These are phyloP conservation scores for Asteroscopus sphinx DNA, from an alignment of 2,888 invertebrate species.

Conservation along the genomic window DNA sequence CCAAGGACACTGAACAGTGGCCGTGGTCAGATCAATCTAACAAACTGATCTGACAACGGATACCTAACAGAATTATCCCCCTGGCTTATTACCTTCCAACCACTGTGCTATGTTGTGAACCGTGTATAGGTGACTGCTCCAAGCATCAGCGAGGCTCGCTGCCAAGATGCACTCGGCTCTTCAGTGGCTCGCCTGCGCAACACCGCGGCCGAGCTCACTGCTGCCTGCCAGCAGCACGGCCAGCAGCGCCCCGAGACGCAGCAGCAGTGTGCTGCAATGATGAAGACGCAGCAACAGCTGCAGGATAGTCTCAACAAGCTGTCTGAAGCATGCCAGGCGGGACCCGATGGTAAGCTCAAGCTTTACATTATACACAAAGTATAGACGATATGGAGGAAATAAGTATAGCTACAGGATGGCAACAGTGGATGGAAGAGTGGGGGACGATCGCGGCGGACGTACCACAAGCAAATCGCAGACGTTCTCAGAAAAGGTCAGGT, in stretches of 20 bases:
- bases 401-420: too few relatives aligned
- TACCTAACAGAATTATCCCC: too few relatives aligned
- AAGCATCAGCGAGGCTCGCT: conserved; percentile 56
- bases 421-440: too few relatives aligned
- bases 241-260: conserved; percentile 12
- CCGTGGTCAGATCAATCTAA: too few relatives aligned
- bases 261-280: background rate
- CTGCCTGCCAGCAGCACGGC: conserved; percentile 42
- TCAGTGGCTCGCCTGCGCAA: conserved; percentile 52
- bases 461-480: too few relatives aligned
- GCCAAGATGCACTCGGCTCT: conserved; percentile 54
- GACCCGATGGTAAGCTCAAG: conserved; percentile 16
- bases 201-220: conserved; percentile 50
- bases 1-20: too few relatives aligned
- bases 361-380: too few relatives aligned
- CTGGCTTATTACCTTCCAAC: too few relatives aligned
- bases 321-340: conserved; percentile 43
- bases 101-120: conserved; percentile 3
- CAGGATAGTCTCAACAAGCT: conserved; percentile 52
- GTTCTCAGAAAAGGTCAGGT: too few relatives aligned
- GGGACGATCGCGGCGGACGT: too few relatives aligned
- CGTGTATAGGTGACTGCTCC: conserved; percentile 62
- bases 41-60: too few relatives aligned
- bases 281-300: conserved; percentile 22
- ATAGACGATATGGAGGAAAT: too few relatives aligned